Conservation (phyloP, 2,888 invertebrate genomes). For the Drosophila parthenogenetica region DNA sequence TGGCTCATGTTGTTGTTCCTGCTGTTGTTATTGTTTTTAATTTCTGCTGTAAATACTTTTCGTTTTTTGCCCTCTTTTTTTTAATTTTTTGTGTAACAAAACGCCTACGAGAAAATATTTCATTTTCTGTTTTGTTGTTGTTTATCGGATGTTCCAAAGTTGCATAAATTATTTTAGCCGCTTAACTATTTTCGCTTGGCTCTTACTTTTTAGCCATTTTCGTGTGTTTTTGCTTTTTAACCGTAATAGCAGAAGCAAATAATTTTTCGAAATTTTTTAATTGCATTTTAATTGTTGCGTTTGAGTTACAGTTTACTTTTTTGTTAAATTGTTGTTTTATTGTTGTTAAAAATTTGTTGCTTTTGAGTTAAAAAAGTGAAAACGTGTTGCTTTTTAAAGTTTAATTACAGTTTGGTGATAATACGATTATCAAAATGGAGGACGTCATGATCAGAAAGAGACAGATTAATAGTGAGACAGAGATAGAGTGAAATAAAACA, state of each 20-base stretch:
- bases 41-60: constrained; percentile 73
- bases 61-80: constrained; percentile 29
- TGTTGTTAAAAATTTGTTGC: constrained; percentile 26
- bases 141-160: constrained; percentile 58
- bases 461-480: not conserved
- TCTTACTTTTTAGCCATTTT: constrained; percentile 42
- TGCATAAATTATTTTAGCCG: constrained; percentile 69
- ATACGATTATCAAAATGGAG: constrained; percentile 57
- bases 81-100: constrained; percentile 40
- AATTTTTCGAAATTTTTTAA: constrained; percentile 62
- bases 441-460: not conserved
- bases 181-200: constrained; percentile 27
- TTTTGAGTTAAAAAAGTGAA: constrained; percentile 66
- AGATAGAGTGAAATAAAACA: not conserved
- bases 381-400: constrained; percentile 60
- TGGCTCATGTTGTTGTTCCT: constrained; percentile 46
- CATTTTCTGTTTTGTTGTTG: constrained; percentile 33
- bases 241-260: constrained; percentile 28
- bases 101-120: constrained; percentile 65
- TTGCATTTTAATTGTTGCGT: constrained; percentile 65
- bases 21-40: constrained; percentile 60
- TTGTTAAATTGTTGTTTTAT: constrained; percentile 21
- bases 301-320: not conserved
- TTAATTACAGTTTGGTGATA: constrained; percentile 61
- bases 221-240: constrained; percentile 42